Evolutionary conservation across 2,113 vertebrate species (phyloP), one percentile per base, ranked within the genome.

Genomic region (Aptenodytes forsteri): DNA sequence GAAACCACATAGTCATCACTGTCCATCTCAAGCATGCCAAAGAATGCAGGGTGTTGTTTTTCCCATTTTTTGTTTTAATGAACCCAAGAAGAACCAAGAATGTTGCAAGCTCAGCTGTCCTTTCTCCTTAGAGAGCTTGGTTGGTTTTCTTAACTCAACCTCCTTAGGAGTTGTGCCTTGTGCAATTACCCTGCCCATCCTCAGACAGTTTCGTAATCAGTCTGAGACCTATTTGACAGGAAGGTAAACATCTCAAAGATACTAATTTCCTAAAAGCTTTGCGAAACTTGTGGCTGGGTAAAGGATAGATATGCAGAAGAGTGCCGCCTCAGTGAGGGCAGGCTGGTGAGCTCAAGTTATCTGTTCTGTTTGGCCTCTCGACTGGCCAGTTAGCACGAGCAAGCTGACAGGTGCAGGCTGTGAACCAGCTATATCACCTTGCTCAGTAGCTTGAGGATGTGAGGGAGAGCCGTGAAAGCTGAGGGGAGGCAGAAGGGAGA

Each of bases 331-430:
- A 3, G 67, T 12, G 38, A 44, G 55, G 58, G 25, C 0, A 0
- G 64, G 30, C 14, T 17, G 62, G 62, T 61, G 66, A 65, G 71
- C 27, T 81, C 66, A 56, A 5, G 40, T 30, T 49, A 12, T 3
- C 40, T 77, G 15, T 46, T 70, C 29, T 50, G 34, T 69, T 42
- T 73, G 87, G n/a, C 42, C 59, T 38, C 21, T 3, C 2, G 14
- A 22, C 22, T 40, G 62, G 36, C 36, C 56, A 10, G 56, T 50
- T 47, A 78, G 42, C 13, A 2, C 0, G 0, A 62, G 46, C 3
- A 0, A 67, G 50, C 76, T 42, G 42, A 42, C 42, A 42, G 42
- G 42, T 14, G 2, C 79, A 36, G 62, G 67, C 80, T 66, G 59
- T 2, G 4, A 62, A 71, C 7, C n/a, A 46, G 54, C 64, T 29